A percentile compares a stretch with the other conserved stretches of the same genome.
These are phyloP conservation scores for Andrena trimmerana DNA, from an alignment of 2,888 invertebrate genomes.

Conservation along the genomic window DNA sequence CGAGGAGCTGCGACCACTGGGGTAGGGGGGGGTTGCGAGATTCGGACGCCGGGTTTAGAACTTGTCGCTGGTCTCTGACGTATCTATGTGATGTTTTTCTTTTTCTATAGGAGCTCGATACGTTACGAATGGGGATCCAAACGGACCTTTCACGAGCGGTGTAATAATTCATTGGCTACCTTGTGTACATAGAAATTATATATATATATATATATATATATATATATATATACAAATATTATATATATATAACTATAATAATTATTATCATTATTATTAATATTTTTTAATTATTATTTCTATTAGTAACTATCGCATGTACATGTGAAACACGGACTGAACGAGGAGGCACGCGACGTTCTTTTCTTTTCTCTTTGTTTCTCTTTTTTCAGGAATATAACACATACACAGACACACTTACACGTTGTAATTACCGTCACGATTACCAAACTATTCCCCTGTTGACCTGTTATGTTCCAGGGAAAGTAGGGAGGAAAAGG, in stretches of 20 bases:
- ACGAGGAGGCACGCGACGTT: constrained; percentile 57
- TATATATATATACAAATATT: constrained; percentile 35
- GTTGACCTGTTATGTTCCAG: neutral
- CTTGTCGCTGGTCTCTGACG: constrained; percentile 50
- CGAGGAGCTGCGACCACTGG: neutral
- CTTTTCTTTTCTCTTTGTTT: constrained; percentile 46
- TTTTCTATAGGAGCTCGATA: constrained; percentile 41
- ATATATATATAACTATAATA: constrained; percentile 56
- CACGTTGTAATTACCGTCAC: neutral
- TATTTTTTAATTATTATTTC: constrained; percentile 49
- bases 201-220: constrained; percentile 50
- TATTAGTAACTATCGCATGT: constrained; percentile 54
- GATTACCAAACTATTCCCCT: constrained; percentile 14
- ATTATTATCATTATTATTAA: constrained; percentile 55
- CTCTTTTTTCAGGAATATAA: constrained; percentile 37
- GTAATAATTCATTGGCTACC: constrained; percentile 69
- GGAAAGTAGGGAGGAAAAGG: neutral
- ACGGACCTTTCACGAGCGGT: constrained; percentile 59
- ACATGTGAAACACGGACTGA: constrained; percentile 63
- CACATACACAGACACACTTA: neutral
- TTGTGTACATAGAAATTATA: constrained; percentile 67
- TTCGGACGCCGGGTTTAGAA: constrained; percentile 37
- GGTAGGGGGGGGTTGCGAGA: neutral
- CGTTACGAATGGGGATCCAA: constrained; percentile 60
- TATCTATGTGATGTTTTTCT: constrained; percentile 56